These are phyloP conservation scores for Lota lota DNA, from an alignment of 2,113 vertebrate species.

Conservation along the genomic window DNA sequence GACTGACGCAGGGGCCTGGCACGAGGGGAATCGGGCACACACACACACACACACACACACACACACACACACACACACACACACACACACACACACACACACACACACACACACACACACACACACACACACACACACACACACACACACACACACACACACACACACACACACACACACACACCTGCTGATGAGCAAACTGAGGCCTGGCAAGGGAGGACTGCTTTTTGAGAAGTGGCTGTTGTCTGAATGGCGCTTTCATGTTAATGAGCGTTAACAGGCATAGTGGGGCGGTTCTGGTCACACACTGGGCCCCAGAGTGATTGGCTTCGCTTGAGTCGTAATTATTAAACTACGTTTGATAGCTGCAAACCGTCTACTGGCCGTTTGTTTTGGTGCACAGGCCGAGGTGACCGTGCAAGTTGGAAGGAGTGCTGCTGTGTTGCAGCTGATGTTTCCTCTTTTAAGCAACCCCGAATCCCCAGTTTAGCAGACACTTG, in stretches of 20 bases:
- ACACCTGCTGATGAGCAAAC: conserved; percentile 63
- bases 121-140: conserved; percentile 44
- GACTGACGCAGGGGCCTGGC: conserved; percentile 42
- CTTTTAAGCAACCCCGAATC: conserved; percentile 13
- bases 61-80: conserved; percentile 40
- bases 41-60: conserved; percentile 42
- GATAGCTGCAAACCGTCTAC: conserved; percentile 50
- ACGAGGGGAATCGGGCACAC: conserved; percentile 40
- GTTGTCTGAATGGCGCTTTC: conserved; percentile 65
- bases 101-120: conserved; percentile 44
- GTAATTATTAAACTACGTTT: conserved; percentile 67
- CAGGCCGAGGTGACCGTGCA: conserved; percentile 52
- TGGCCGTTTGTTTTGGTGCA: conserved; percentile 56
- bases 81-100: conserved; percentile 43
- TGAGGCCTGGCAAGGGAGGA: conserved; percentile 59
- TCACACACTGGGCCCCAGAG: conserved; percentile 46
- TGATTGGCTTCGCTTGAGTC: conserved; percentile 58
- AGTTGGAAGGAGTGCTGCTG: conserved; percentile 21
- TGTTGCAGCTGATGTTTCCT: conserved; percentile 17
- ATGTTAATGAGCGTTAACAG: conserved; percentile 62
- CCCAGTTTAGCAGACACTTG: neutral
- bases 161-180: conserved; percentile 45
- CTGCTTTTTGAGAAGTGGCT: conserved; percentile 58
- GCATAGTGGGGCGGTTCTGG: conserved; percentile 55
- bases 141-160: conserved; percentile 42